A percentile compares a stretch with the other conserved stretches of the same genome.
Conservation (phyloP, 2,113 vertebrate species). For the Microcebus tavaratra region DNA sequence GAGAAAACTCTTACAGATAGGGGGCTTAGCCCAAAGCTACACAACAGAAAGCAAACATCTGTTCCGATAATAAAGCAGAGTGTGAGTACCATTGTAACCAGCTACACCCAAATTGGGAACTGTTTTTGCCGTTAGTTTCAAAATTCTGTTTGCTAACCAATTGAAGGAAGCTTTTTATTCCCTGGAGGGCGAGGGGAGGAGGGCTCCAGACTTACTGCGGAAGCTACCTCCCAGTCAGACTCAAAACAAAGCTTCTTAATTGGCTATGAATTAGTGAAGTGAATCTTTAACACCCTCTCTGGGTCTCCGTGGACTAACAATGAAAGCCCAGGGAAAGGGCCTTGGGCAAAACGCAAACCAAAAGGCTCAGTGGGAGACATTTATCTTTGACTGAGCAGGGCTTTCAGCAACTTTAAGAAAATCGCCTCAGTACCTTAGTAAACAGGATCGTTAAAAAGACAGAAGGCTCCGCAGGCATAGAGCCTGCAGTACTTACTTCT, state of each 20-base stretch:
- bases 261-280: constrained; percentile 57
- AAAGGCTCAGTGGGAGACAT: constrained; percentile 43
- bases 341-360: constrained; percentile 56
- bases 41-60: neutral
- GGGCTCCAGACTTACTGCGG: neutral
- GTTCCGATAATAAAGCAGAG: neutral
- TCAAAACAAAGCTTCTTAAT: constrained; percentile 31
- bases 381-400: constrained; percentile 34
- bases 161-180: neutral
- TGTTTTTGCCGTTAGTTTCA: neutral
- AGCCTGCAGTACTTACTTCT: neutral
- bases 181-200: neutral
- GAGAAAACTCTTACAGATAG: neutral
- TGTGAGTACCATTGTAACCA: neutral
- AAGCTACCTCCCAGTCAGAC: neutral
- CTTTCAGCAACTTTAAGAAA: constrained; percentile 49
- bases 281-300: constrained; percentile 2
- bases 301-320: constrained; percentile 16
- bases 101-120: neutral
- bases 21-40: neutral
- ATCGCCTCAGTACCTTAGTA: constrained; percentile 34
- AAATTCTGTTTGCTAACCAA: constrained; percentile 41
- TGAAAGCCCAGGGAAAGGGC: neutral
- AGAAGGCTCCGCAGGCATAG: neutral
- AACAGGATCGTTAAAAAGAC: constrained; percentile 61